Percentiles rank a stretch among this genome's conserved stretches.
Conservation (phyloP, 2,797 vertebrate genomes). For the Intellagama lesueurii region DNA sequence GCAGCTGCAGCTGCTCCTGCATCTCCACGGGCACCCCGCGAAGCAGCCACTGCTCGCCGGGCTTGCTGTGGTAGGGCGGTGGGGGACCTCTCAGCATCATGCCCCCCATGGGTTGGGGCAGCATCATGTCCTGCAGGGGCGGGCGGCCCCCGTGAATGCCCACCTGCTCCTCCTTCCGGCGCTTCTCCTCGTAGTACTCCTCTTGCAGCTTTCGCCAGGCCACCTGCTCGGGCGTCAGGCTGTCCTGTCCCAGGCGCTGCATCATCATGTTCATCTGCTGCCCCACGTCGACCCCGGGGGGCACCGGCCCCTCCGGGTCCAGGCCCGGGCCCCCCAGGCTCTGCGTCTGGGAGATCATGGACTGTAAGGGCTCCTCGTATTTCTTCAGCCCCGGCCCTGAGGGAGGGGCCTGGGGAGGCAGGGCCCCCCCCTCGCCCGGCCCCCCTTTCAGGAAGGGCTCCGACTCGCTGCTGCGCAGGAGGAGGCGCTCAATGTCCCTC, state of each 20-base stretch:
- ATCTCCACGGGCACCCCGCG: slow-evolving; percentile 85
- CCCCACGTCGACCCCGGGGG: slow-evolving; percentile 87
- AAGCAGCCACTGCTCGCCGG: slow-evolving; percentile 88
- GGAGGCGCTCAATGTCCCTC: slow-evolving; percentile 92
- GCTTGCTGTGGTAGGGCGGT: slow-evolving; percentile 96
- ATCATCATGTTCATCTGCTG: slow-evolving; percentile 87
- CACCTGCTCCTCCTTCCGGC: slow-evolving; percentile 91
- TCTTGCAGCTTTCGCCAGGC: slow-evolving; percentile 98
- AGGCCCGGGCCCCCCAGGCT: slow-evolving; percentile 85
- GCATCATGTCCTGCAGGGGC: slow-evolving; percentile 81
- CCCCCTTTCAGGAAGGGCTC: slow-evolving; percentile 80
- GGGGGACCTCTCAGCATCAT: slow-evolving; percentile 94
- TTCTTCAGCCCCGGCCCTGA: slow-evolving; percentile 82
- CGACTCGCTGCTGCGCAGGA: slow-evolving; percentile 85
- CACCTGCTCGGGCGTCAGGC: slow-evolving; percentile 92
- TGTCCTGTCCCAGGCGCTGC: slow-evolving; percentile 86
- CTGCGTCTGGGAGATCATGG: slow-evolving; percentile 96
- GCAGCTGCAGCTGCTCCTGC: slow-evolving; percentile 86
- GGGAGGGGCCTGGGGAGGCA: slow-evolving; percentile 65
- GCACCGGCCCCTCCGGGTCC: slow-evolving; percentile 82
- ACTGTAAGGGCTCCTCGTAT: slow-evolving; percentile 95
- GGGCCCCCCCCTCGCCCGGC: slow-evolving; percentile 58
- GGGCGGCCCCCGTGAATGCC: slow-evolving; percentile 77
- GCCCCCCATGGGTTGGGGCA: slow-evolving; percentile 76
- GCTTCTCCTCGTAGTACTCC: slow-evolving; percentile 96